Conservation (phyloP, 2,888 invertebrate species). For the Dolichomitus sp. region DNA sequence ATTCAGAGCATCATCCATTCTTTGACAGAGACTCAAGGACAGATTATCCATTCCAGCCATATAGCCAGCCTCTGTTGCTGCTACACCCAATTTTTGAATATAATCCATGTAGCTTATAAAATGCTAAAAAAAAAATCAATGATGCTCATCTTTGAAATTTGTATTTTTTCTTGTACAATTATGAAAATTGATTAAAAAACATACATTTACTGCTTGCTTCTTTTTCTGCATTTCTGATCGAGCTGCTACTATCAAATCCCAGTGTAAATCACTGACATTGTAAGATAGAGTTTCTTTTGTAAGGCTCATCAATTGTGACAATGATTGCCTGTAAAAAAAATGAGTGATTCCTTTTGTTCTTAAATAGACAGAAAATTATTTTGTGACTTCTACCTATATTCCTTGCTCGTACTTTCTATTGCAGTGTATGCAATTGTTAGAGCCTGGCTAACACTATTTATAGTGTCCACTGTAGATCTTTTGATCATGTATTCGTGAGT, state of each 20-base stretch:
- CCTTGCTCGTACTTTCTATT: slow-evolving; percentile 79
- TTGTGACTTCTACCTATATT: slow-evolving; percentile 79
- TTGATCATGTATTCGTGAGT: slow-evolving; percentile 81
- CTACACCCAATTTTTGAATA: slow-evolving; percentile 81
- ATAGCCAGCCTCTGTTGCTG: slow-evolving; percentile 81
- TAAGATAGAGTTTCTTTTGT: slow-evolving; percentile 77
- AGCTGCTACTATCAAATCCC: slow-evolving; percentile 79
- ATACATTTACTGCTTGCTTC: slow-evolving; percentile 79
- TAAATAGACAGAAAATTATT: not conserved
- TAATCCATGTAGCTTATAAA: slow-evolving; percentile 80
- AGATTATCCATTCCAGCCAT: slow-evolving; percentile 82
- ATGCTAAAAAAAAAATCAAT: slow-evolving; percentile 72
- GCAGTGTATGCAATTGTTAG: slow-evolving; percentile 81
- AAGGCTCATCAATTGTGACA: slow-evolving; percentile 77
- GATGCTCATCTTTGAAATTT: not conserved
- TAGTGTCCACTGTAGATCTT: slow-evolving; percentile 80
- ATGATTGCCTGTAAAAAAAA: slow-evolving; percentile 73
- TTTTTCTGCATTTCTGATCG: slow-evolving; percentile 78
- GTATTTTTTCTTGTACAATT: not conserved
- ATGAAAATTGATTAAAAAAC: slow-evolving; percentile 14
- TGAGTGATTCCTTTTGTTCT: slow-evolving; percentile 19
- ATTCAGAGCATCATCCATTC: slow-evolving; percentile 81
- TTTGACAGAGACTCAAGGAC: slow-evolving; percentile 77
- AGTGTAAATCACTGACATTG: slow-evolving; percentile 77
- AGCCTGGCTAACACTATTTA: slow-evolving; percentile 80